A percentile compares a stretch with the other conserved stretches of the same genome.
These are phyloP conservation scores for Channa maculata DNA, from an alignment of 2,113 vertebrate genomes.

Conservation along the genomic window DNA sequence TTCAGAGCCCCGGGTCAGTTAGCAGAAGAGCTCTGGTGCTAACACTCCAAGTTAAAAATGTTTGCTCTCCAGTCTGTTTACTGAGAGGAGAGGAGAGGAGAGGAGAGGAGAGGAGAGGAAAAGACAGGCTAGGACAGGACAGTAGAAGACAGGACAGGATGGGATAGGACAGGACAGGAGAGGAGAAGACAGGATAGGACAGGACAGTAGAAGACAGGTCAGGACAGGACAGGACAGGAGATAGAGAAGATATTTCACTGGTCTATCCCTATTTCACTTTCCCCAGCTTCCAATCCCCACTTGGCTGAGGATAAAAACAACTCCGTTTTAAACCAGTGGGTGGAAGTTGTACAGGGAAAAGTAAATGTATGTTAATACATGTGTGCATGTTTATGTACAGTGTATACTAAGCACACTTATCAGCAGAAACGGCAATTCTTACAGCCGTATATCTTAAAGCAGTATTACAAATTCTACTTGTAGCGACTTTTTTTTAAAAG, in stretches of 20 bases:
- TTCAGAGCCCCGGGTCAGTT: constrained; percentile 83
- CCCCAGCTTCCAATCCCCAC: constrained; percentile 44
- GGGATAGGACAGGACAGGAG: too few relatives aligned
- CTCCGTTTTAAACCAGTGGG: constrained; percentile 69
- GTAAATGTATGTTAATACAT: neutral
- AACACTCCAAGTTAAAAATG: constrained; percentile 81
- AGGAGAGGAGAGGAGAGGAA: constrained; percentile 14
- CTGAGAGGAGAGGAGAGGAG: constrained; percentile 60
- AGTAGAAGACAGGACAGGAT: neutral
- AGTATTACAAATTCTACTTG: neutral
- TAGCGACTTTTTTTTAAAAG: too few relatives aligned
- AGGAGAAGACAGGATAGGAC: too few relatives aligned
- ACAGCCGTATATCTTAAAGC: too few relatives aligned
- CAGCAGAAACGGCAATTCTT: neutral
- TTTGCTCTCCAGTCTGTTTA: constrained; percentile 77
- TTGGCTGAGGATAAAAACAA: constrained; percentile 75
- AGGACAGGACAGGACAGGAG: too few relatives aligned
- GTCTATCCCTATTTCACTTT: constrained; percentile 40
- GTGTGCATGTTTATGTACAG: neutral
- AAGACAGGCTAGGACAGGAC: constrained; percentile 26
- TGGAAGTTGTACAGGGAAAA: constrained; percentile 19
- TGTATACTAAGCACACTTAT: neutral
- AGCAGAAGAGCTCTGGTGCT: constrained; percentile 80
- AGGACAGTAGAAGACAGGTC: too few relatives aligned
- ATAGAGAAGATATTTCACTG: too few relatives aligned